Evolutionary conservation across 2,888 invertebrate genomes (phyloP).

Genomic region (Agrochola litura): DNA sequence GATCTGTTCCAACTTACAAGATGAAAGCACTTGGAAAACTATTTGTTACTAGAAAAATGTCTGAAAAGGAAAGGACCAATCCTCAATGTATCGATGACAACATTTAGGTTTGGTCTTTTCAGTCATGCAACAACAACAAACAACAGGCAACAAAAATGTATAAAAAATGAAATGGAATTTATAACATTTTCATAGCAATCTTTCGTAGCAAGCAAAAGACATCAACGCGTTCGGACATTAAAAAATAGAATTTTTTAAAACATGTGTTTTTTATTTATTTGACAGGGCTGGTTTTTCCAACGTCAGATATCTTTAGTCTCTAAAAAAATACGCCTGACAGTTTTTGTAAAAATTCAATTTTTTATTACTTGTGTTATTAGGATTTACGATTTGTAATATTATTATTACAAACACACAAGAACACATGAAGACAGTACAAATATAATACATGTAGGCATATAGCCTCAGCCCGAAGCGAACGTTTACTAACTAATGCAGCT

Average conservation of each 20-base stretch:
- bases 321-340: neutral
- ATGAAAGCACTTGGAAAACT: neutral
- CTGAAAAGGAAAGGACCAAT: neutral
- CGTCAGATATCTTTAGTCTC: neutral
- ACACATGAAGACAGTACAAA: neutral
- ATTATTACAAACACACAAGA: too few species aligned
- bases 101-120: neutral
- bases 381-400: too few species aligned
- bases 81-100: neutral
- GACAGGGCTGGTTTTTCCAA: neutral
- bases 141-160: neutral
- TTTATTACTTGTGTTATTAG: too few species aligned
- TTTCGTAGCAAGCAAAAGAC: constrained; percentile 19
- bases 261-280: neutral
- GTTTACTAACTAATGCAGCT: constrained; percentile 31
- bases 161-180: neutral
- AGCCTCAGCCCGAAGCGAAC: constrained; percentile 15
- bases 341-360: too few species aligned
- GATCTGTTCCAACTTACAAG: neutral
- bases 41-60: neutral
- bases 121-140: neutral
- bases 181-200: neutral
- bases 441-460: neutral
- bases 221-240: constrained; percentile 5
- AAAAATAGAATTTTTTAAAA: fast-evolving